Base-by-base conservation (phyloP, 2,113 vertebrate genomes). In the Oncorhynchus keta region DNA sequence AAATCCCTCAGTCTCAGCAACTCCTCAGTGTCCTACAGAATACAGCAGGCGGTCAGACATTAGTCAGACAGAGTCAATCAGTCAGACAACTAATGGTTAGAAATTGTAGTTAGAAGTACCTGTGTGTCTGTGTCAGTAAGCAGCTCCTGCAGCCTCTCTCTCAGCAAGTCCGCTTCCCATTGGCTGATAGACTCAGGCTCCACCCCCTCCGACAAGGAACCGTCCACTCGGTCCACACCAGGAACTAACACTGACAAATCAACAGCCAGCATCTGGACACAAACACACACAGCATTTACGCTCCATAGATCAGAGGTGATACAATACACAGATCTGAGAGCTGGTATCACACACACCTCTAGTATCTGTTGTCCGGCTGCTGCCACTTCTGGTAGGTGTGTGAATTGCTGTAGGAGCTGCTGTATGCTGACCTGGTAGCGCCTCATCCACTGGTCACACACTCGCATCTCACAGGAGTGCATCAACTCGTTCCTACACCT, bases 121-220 rank as follows among this genome's bases (percentile, higher is more conserved):
- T 87, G 75, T 48, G 87, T 81, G 68, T 90, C 80, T 26, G 87
- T 77, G 55, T 89, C 75, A 4, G 87, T 66, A 68, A 87, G 83
- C 6, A 93, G 70, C 73, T 94, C 94, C 78, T 89, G 84, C 76
- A 93, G 84, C 75, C 87, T 92, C 80, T 95, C 93, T 67, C 90
- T 86, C 11, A 95, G 87, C 77, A 96, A 69, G 78, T 92, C 90
- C n/a, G 83, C 76, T 84, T 96, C 95, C 84, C 92, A 92, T 79
- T 93, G 89, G 77, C 82, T 73, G 48, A 93, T 80, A 4, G 73
- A 75, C 9, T 77, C 45, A 0, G 73, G 68, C 72, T 39, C 86
- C 65, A 78, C 76, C 79, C 94, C 90, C 68, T 59, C 59, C 76
- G 30, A 80, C 48, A 24, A 67, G 79, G 48, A 83, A 67, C 76